A percentile compares a stretch with the other conserved stretches of the same genome.
Conservation (phyloP, 2,888 invertebrate species). For the Muscina levida region DNA sequence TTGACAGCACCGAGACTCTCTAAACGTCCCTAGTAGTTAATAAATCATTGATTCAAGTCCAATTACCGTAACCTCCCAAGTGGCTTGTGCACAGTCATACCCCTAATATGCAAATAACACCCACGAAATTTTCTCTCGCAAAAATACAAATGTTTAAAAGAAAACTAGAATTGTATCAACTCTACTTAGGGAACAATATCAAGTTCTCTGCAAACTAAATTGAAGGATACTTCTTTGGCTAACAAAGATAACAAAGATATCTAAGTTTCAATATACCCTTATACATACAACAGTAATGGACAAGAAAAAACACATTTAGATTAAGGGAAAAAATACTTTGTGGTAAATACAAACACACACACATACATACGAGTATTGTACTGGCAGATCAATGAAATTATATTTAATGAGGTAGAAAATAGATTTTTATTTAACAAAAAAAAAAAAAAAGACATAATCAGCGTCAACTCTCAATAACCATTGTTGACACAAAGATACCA, state of each 20-base stretch:
- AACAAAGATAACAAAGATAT: no score
- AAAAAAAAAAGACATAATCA: neutral
- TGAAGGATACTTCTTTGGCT: conserved; percentile 11
- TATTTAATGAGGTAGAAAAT: no score
- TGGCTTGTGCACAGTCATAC: no score
- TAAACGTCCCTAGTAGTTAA: no score
- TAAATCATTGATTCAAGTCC: no score
- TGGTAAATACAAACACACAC: neutral
- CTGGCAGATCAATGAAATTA: no score
- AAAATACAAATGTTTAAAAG: neutral
- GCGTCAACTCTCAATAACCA: neutral
- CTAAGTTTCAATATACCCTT: neutral
- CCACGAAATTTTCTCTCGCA: neutral
- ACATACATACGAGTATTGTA: neutral
- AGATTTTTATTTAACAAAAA: no score
- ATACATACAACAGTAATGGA: neutral
- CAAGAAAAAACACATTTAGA: no score
- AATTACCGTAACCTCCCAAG: no score
- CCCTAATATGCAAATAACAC: conserved; percentile 9
- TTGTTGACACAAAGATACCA: no score
- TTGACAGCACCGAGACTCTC: no score
- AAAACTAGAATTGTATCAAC: neutral
- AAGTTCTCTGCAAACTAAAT: conserved; percentile 19
- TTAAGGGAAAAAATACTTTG: no score
- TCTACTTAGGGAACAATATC: conserved; percentile 10